phyloP scores from a whole-genome alignment of 2,113 vertebrate genomes.

The Lepus americanus region DNA sequence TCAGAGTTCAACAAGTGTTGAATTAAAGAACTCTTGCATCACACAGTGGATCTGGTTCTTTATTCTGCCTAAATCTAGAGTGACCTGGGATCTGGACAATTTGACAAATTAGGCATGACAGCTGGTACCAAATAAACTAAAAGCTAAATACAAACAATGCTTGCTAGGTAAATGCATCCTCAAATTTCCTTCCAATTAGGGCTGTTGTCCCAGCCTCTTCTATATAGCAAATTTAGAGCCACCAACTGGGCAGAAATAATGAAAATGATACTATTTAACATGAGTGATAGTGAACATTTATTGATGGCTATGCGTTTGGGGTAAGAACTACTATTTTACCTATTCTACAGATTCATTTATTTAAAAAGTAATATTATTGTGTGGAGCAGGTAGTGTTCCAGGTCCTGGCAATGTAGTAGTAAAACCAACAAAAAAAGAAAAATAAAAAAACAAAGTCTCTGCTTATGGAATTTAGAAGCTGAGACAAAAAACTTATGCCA shows the following conservation, averaged over 20 bases:
- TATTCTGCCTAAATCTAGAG: neutral
- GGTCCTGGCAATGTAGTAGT: neutral
- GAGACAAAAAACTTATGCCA: neutral
- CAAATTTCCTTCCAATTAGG: neutral
- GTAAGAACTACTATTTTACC: neutral
- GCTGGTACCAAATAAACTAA: neutral
- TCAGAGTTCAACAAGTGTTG: neutral
- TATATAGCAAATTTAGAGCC: neutral
- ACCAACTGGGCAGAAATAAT: neutral
- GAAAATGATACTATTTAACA: neutral
- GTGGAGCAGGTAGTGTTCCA: neutral
- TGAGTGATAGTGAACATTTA: neutral
- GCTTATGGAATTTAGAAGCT: neutral
- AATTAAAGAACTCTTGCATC: neutral
- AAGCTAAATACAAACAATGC: neutral
- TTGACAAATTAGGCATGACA: neutral
- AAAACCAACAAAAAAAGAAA: neutral
- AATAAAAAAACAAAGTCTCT: neutral
- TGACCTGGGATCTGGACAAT: neutral
- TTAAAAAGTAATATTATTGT: neutral
- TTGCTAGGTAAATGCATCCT: neutral
- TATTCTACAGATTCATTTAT: neutral
- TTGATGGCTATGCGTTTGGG: neutral
- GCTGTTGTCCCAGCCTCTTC: neutral
- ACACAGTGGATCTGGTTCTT: neutral